Evolutionary conservation across 2,113 vertebrate genomes (phyloP).

Genomic region (Ceratotherium simum): DNA sequence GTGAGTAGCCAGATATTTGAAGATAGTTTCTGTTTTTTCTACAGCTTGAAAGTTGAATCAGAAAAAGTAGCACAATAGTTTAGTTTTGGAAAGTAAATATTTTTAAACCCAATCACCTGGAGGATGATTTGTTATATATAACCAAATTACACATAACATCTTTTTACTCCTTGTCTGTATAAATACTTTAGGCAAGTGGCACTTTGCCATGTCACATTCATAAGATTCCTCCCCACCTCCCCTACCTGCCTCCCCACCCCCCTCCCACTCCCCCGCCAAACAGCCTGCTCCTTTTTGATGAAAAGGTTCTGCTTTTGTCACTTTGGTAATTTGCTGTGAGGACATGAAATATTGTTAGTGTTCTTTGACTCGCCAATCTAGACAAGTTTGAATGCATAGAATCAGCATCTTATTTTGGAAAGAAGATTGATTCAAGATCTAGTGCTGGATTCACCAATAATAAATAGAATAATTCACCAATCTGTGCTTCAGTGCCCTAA

Average conservation of each 20-base stretch:
- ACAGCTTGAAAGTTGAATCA: neutral
- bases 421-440: neutral
- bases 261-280: too few relatives aligned
- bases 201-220: neutral
- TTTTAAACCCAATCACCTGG: neutral
- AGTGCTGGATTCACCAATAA: neutral
- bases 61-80: neutral
- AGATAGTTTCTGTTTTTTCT: slow-evolving; percentile 33
- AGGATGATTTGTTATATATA: neutral
- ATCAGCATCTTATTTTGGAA: neutral
- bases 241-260: neutral
- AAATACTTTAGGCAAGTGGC: neutral
- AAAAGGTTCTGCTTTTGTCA: neutral
- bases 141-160: neutral
- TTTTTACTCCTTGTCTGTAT: neutral
- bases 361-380: neutral
- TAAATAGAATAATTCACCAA: neutral
- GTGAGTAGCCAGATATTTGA: neutral
- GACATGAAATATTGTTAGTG: neutral
- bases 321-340: neutral
- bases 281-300: neutral
- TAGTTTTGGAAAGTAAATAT: slow-evolving; percentile 34
- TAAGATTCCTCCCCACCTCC: neutral
- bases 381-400: neutral
- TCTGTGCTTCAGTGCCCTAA: neutral